Evolutionary conservation across 2,888 invertebrate genomes (phyloP), one percentile per base, ranked within the genome.

Genomic region (Parelbella ahira): DNA sequence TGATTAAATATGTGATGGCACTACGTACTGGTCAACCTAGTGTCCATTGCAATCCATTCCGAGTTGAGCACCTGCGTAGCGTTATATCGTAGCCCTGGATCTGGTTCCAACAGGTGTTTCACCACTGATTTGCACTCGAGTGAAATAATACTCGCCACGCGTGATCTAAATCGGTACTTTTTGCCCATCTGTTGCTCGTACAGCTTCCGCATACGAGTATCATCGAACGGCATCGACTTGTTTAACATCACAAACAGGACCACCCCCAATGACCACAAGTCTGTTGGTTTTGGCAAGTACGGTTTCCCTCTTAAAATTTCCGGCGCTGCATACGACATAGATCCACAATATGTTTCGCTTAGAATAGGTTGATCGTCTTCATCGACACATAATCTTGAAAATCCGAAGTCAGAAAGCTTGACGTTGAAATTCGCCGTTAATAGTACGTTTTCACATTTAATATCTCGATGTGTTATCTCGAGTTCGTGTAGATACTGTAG

Each of bases 311-410:
- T 89, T 3, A 96, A 81, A 38, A 97, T 92, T 78, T 97, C 96
- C 0, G 96, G 96, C 0, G 96, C 94, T 0, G 94, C 95, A 67
- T 97, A 97, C 1, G 95, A 94, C 58, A 95, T 89, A 4, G 95
- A 95, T 2, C 96, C 96, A 63, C 96, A 96, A 62, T 93, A 96
- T 0, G 96, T 96, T 53, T 92, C 91, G 56, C 95, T 94, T 25
- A 91, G 65, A 10, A 91, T 61, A 4, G 78, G 70, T 42, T 73
- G 60, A 13, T 77, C 73, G 5, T 67, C 58, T 1, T 76, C 71
- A 45, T 87, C 77, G 3, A 88, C 56, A 39, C 81, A 80, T 30
- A 75, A 66, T 21, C 88, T 87, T 0, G 94, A 90, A 63, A 95
- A 95, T 1, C 96, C 96, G 65, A 95, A 96, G 79, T 96, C 96